phyloP scores from a whole-genome alignment of 2,888 invertebrate genomes.

The Dryobota labecula region DNA sequence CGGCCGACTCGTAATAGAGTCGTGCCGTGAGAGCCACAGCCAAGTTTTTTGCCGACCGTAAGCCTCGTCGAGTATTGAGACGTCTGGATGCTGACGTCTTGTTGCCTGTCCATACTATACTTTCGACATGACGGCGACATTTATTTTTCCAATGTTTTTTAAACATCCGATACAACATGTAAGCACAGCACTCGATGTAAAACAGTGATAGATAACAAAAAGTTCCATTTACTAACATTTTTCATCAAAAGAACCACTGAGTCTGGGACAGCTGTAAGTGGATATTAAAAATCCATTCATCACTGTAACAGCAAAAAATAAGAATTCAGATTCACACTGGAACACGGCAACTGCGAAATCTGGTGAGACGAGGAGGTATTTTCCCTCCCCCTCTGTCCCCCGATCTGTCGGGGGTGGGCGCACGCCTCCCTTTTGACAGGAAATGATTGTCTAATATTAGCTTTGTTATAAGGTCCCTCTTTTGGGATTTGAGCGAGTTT shows the following conservation, averaged over 20 bases:
- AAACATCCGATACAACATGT: conserved; percentile 63
- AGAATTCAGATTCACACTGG: conserved; percentile 88
- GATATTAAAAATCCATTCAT: conserved; percentile 89
- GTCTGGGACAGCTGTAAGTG: conserved; percentile 83
- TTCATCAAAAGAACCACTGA: conserved; percentile 74
- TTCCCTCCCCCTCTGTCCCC: conserved; percentile 72
- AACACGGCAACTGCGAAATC: conserved; percentile 86
- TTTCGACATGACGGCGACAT: conserved; percentile 86
- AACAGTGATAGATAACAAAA: conserved; percentile 68
- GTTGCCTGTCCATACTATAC: conserved; percentile 87
- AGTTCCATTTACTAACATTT: conserved; percentile 73
- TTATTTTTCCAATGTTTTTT: conserved; percentile 82
- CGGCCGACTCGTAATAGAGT: conserved; percentile 89
- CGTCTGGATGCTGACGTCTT: conserved; percentile 90
- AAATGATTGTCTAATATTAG: conserved; percentile 91
- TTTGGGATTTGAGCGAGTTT: conserved; percentile 82
- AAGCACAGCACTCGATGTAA: conserved; percentile 49
- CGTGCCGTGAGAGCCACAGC: conserved; percentile 89
- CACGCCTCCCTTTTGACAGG: conserved; percentile 88
- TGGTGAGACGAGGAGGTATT: conserved; percentile 87
- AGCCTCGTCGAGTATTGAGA: conserved; percentile 86
- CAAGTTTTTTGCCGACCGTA: conserved; percentile 88
- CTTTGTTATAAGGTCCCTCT: conserved; percentile 89
- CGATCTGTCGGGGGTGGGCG: conserved; percentile 74
- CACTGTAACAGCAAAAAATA: conserved; percentile 85